phyloP scores from a whole-genome alignment of 2,888 invertebrate genomes.

The Thyatira batis region DNA sequence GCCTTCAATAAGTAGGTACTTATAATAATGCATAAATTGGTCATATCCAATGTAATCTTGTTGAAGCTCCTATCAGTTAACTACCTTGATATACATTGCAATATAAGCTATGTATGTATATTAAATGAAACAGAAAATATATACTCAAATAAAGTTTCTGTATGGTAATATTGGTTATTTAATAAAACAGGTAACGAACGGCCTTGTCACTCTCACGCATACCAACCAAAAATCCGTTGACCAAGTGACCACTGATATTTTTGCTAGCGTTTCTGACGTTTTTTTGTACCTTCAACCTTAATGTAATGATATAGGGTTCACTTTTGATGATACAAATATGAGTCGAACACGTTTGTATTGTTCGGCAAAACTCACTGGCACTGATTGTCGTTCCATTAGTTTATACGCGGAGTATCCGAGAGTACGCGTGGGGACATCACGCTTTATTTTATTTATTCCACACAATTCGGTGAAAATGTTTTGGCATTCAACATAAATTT shows the following conservation, averaged over 20 bases:
- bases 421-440: no score
- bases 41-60: no score
- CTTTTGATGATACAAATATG: conserved; percentile 14
- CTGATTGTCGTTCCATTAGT: conserved; percentile 35
- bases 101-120: background rate
- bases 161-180: conserved; percentile 4
- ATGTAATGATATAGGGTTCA: conserved; percentile 16
- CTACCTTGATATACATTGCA: no score
- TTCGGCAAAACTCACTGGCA: conserved; percentile 32
- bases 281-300: conserved; percentile 28
- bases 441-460: conserved; percentile 4
- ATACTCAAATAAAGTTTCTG: background rate
- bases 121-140: conserved; percentile 7
- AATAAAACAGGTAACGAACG: conserved; percentile 42
- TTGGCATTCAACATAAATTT: background rate
- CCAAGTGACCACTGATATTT: conserved; percentile 41
- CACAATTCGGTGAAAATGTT: background rate
- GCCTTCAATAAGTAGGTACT: no score
- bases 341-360: conserved; percentile 35
- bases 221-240: conserved; percentile 54
- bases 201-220: conserved; percentile 52
- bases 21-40: no score
- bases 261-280: background rate
- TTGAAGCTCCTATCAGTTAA: no score
- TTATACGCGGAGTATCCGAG: conserved; percentile 48